Evolutionary conservation across 2,113 vertebrate genomes (phyloP).

Genomic region (Colinus virginianus): DNA sequence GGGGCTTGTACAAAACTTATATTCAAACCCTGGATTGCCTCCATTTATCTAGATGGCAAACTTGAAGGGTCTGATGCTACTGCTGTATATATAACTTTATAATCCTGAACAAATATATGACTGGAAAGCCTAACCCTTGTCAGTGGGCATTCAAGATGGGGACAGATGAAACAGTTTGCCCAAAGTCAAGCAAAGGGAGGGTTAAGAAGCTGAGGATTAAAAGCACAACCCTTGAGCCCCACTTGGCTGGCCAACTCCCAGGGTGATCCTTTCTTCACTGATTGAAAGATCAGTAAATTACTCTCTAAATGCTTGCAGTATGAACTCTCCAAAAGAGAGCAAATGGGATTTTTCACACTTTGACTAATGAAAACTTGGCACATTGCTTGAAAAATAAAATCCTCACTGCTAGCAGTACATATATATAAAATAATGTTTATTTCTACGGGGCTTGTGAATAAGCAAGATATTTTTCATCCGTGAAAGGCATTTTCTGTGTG

Average conservation of each 20-base stretch:
- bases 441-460: slow-evolving; percentile 57
- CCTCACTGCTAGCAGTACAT: slow-evolving; percentile 27
- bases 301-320: slow-evolving; percentile 24
- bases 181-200: background rate
- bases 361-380: slow-evolving; percentile 69
- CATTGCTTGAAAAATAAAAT: slow-evolving; percentile 52
- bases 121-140: slow-evolving; percentile 51
- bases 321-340: slow-evolving; percentile 35
- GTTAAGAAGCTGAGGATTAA: slow-evolving; percentile 4
- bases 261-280: background rate
- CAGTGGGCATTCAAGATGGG: background rate
- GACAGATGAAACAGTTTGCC: slow-evolving; percentile 42
- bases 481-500: slow-evolving; percentile 60
- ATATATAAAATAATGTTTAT: slow-evolving; percentile 61
- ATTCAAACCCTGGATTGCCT: background rate
- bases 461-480: slow-evolving; percentile 65
- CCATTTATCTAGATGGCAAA: slow-evolving; percentile 39
- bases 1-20: slow-evolving; percentile 46
- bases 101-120: slow-evolving; percentile 52
- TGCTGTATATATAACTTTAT: slow-evolving; percentile 42
- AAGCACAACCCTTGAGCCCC: background rate
- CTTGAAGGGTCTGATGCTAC: slow-evolving; percentile 15
- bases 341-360: slow-evolving; percentile 70
- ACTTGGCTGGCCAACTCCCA: background rate
- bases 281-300: slow-evolving; percentile 7